phyloP scores from a whole-genome alignment of 2,113 vertebrate species.

The Silurus glanis region DNA sequence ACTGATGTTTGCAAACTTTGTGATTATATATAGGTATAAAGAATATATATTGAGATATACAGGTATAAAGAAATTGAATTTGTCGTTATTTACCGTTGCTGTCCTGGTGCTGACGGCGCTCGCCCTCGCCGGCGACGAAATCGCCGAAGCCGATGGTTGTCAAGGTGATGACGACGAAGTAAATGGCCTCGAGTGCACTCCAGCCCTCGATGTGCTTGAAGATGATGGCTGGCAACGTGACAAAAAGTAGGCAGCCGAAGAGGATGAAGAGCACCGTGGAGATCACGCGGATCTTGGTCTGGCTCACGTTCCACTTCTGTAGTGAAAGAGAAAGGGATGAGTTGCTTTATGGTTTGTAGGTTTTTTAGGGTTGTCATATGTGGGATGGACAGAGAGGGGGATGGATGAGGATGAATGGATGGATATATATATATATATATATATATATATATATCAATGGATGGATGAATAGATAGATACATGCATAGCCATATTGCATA shows the following conservation, averaged over 20 bases:
- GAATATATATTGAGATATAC: no score
- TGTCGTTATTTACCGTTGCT: conserved; percentile 28
- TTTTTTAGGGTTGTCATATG: neutral
- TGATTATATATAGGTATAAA: no score
- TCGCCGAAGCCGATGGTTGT: conserved; percentile 98
- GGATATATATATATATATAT: neutral
- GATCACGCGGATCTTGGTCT: conserved; percentile 97
- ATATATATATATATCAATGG: neutral
- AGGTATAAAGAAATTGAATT: neutral
- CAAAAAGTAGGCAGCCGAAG: conserved; percentile 95
- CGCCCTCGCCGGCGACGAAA: conserved; percentile 88
- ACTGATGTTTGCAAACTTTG: no score
- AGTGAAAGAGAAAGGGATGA: neutral
- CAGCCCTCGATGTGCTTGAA: conserved; percentile 98
- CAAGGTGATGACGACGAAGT: conserved; percentile 97
- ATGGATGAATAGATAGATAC: neutral
- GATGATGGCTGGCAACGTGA: conserved; percentile 91
- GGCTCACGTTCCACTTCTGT: conserved; percentile 97
- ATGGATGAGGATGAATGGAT: neutral
- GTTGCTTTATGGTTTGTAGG: neutral
- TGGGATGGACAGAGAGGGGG: neutral
- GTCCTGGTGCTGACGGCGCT: conserved; percentile 40
- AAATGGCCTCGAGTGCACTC: conserved; percentile 94
- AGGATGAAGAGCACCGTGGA: conserved; percentile 97
- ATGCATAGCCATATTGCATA: neutral